phyloP scores from a whole-genome alignment of 2,113 vertebrate genomes.

The Cheirogaleus medius region DNA sequence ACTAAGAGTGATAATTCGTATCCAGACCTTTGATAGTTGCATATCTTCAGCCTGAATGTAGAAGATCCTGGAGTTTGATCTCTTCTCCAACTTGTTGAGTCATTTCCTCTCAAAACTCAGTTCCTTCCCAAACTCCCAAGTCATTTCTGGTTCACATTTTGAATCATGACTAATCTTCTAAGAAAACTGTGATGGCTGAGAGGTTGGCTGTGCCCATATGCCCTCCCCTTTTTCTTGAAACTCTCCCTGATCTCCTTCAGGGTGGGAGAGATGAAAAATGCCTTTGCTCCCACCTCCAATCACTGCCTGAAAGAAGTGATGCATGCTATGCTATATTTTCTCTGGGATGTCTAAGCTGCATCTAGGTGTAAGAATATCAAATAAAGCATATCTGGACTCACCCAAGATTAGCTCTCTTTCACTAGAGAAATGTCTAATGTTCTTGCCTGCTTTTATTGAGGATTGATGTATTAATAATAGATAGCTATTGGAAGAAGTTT shows the following conservation, averaged over 20 bases:
- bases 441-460: background rate
- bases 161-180: conserved; percentile 33
- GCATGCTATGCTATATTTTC: background rate
- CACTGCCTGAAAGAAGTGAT: background rate
- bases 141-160: conserved; percentile 35
- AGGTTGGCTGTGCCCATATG: background rate
- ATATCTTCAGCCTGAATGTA: background rate
- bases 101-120: conserved; percentile 46
- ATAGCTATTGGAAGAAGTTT: background rate
- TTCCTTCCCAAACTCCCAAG: background rate
- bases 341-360: background rate
- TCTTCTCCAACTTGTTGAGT: conserved; percentile 32
- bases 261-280: background rate
- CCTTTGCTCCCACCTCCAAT: background rate
- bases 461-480: background rate
- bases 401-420: background rate
- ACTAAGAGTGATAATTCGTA: background rate
- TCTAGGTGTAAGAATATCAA: background rate
- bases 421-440: background rate
- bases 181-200: background rate
- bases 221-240: background rate
- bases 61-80: background rate
- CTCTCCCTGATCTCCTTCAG: background rate
- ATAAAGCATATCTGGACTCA: background rate
- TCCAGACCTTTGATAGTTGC: background rate